Percentiles rank a stretch among this genome's conserved stretches.
phyloP scores from a whole-genome alignment of 2,113 vertebrate genomes.

The Oryzias javanicus region DNA sequence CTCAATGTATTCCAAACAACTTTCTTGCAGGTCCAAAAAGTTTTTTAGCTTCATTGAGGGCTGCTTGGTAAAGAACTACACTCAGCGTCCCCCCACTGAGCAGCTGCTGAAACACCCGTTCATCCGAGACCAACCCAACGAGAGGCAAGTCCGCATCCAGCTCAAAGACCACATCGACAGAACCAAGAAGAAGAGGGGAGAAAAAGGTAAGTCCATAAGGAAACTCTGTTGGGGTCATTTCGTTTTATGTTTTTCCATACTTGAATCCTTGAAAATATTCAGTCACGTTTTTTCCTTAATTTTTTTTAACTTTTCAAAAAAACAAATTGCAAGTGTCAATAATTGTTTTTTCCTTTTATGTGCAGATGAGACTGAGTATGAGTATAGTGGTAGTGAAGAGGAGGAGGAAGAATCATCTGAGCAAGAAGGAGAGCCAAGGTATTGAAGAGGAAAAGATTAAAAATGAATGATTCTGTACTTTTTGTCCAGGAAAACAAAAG shows the following conservation, averaged over 20 bases:
- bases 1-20: not conserved
- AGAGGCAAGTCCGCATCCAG: constrained; percentile 98
- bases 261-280: too few relatives aligned
- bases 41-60: constrained; percentile 99
- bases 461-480: too few relatives aligned
- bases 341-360: not conserved
- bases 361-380: constrained; percentile 96
- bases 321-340: not conserved
- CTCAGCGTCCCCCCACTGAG: constrained; percentile 93
- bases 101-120: constrained; percentile 96
- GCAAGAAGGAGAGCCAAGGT: constrained; percentile 97
- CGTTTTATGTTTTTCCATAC: too few relatives aligned
- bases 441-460: not conserved
- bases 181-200: constrained; percentile 97
- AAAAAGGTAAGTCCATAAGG: constrained; percentile 83
- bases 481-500: too few relatives aligned
- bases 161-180: constrained; percentile 99
- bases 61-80: constrained; percentile 99
- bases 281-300: not conserved
- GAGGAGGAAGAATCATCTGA: constrained; percentile 97
- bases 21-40: constrained; percentile 90
- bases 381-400: constrained; percentile 98
- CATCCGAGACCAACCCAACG: constrained; percentile 98
- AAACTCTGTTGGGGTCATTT: not conserved
- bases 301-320: not conserved